These are phyloP conservation scores for Monopterus albus DNA, from an alignment of 2,113 vertebrate species.

Conservation along the genomic window DNA sequence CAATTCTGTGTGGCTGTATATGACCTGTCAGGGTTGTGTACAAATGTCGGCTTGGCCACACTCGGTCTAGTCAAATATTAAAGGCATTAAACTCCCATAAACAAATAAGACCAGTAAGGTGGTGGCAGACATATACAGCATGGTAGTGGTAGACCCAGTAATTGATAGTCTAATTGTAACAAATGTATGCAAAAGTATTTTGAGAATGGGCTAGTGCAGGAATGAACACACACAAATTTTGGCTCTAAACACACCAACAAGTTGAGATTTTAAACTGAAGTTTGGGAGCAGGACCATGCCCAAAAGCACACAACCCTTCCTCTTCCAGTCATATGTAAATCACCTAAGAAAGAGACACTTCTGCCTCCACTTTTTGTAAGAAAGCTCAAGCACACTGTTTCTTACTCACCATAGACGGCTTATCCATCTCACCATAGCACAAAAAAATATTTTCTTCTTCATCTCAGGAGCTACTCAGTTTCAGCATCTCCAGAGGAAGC, in stretches of 20 bases:
- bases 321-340: too few relatives aligned
- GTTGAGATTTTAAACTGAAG: too few relatives aligned
- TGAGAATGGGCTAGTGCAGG: conserved; percentile 29
- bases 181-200: conserved; percentile 58
- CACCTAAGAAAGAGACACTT: too few relatives aligned
- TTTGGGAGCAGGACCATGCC: too few relatives aligned
- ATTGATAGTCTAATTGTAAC: conserved; percentile 52
- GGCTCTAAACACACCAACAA: conserved; percentile 28
- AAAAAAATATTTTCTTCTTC: too few relatives aligned
- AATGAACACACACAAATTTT: conserved; percentile 41
- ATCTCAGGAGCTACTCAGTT: too few relatives aligned
- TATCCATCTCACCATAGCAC: too few relatives aligned
- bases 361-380: too few relatives aligned
- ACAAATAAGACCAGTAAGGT: conserved; percentile 54
- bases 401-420: too few relatives aligned
- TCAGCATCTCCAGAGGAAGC: too few relatives aligned
- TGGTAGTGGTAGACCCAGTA: conserved; percentile 5
- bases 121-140: conserved; percentile 35
- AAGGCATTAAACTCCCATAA: conserved; percentile 45
- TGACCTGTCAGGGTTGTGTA: conserved; percentile 42
- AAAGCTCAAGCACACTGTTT: too few relatives aligned
- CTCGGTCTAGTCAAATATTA: conserved; percentile 49
- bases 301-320: too few relatives aligned
- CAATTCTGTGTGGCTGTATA: conserved; percentile 22
- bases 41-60: conserved; percentile 54